Evolutionary conservation across 2,797 vertebrate genomes (phyloP).

Genomic region (Thalassophryne amazonica): DNA sequence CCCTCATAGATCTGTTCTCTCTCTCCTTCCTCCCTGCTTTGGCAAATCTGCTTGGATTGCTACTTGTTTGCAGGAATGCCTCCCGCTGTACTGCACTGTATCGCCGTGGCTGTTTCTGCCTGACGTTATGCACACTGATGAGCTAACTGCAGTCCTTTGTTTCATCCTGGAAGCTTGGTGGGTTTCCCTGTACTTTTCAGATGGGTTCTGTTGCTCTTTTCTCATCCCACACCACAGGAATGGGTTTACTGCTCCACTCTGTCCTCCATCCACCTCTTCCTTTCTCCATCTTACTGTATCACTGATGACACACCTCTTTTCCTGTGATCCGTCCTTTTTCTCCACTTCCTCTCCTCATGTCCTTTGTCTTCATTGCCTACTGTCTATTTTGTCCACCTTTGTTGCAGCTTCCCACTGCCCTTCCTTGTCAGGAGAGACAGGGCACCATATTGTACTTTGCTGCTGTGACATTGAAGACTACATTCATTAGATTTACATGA

Average conservation of each 20-base stretch:
- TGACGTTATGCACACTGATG: conserved; percentile 50
- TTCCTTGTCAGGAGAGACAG: conserved; percentile 58
- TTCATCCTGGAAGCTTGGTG: conserved; percentile 27
- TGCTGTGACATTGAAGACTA: conserved; percentile 70
- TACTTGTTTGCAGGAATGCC: conserved; percentile 69
- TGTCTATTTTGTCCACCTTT: conserved; percentile 11
- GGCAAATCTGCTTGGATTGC: conserved; percentile 74
- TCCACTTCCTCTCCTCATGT: conserved; percentile 30
- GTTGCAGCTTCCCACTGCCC: conserved; percentile 34
- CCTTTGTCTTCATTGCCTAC: conserved; percentile 24
- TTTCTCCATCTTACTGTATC: conserved; percentile 34
- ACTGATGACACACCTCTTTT: conserved; percentile 49
- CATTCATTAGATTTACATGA: conserved; percentile 70
- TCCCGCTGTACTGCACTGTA: conserved; percentile 51
- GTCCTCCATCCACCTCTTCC: conserved; percentile 32
- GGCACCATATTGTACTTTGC: conserved; percentile 54
- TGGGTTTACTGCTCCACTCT: conserved; percentile 42
- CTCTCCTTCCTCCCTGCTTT: conserved; percentile 48
- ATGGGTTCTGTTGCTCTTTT: conserved; percentile 20
- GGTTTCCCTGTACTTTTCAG: conserved; percentile 42
- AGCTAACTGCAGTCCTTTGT: conserved; percentile 45
- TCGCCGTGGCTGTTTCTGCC: conserved; percentile 51
- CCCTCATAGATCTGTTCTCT: conserved; percentile 59
- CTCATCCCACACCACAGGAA: conserved; percentile 32
- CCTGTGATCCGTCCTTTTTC: conserved; percentile 44